Evolutionary conservation across 2,797 vertebrate genomes (phyloP).

Genomic region (Neomorphus geoffroyi): DNA sequence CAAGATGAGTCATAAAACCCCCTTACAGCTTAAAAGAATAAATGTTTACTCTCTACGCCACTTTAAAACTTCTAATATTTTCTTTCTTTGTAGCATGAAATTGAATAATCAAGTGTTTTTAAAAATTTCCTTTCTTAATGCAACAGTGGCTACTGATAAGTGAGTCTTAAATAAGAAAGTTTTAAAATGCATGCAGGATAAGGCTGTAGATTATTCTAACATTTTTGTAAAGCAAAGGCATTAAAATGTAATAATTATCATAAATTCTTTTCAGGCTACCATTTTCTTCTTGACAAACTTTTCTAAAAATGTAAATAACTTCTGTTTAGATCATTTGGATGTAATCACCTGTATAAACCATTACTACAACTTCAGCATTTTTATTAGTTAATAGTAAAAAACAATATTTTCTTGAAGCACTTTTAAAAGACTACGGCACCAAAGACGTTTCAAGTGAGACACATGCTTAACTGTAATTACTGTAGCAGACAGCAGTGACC

Average conservation of each 20-base stretch:
- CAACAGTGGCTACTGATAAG: background rate
- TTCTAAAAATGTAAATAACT: constrained; percentile 43
- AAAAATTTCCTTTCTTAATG: background rate
- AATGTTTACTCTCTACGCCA: background rate
- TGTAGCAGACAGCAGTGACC: constrained; percentile 49
- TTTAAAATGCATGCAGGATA: background rate
- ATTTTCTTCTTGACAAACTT: constrained; percentile 32
- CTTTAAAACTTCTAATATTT: background rate
- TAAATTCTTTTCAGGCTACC: background rate
- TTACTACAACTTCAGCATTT: background rate
- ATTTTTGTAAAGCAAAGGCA: background rate
- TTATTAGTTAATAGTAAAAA: constrained; percentile 7
- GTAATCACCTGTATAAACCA: background rate
- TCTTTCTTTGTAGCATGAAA: background rate
- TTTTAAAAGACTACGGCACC: constrained; percentile 53
- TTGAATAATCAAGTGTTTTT: background rate
- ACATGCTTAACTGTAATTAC: constrained; percentile 60
- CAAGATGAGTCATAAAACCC: background rate
- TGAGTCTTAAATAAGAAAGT: background rate
- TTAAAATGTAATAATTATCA: background rate
- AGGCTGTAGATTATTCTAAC: background rate
- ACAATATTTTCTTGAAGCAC: background rate
- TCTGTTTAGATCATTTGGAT: background rate
- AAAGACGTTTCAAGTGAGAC: constrained; percentile 46
- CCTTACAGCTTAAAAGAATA: background rate